phyloP scores from a whole-genome alignment of 2,113 vertebrate genomes.

The Corythoichthys intestinalis region DNA sequence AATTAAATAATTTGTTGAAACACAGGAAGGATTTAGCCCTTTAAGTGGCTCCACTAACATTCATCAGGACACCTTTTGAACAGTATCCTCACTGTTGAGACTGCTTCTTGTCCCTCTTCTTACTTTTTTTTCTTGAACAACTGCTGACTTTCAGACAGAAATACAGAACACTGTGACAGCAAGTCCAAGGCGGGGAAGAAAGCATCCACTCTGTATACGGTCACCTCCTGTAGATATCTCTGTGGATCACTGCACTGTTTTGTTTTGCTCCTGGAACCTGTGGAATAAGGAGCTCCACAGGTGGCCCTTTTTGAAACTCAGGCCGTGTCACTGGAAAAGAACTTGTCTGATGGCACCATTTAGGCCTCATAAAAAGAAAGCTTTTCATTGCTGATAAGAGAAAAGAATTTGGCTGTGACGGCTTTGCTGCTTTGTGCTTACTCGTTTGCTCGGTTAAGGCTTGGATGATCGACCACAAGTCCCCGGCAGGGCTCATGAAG shows the following conservation, averaged over 20 bases:
- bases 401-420: constrained; percentile 27
- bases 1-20: constrained; percentile 45
- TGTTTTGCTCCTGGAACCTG: constrained; percentile 14
- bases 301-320: constrained; percentile 17
- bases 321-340: constrained; percentile 3
- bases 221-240: constrained; percentile 14
- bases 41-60: constrained; percentile 48
- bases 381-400: constrained; percentile 9
- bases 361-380: constrained; percentile 2
- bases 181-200: constrained; percentile 36
- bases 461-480: constrained; percentile 11
- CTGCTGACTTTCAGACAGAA: constrained; percentile 41
- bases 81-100: constrained; percentile 56
- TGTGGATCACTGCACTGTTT: constrained; percentile 19
- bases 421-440: constrained; percentile 20
- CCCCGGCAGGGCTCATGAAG: constrained; percentile 8
- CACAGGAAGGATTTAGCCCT: constrained; percentile 52
- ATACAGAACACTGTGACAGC: constrained; percentile 41
- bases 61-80: constrained; percentile 54
- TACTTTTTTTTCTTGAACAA: constrained; percentile 14
- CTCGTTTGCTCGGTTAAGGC: constrained; percentile 31
- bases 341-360: background rate
- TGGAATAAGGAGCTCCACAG: background rate
- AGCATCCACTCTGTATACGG: constrained; percentile 51
- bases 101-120: background rate